phyloP scores from a whole-genome alignment of 2,113 vertebrate species.

The Stegastes partitus region DNA sequence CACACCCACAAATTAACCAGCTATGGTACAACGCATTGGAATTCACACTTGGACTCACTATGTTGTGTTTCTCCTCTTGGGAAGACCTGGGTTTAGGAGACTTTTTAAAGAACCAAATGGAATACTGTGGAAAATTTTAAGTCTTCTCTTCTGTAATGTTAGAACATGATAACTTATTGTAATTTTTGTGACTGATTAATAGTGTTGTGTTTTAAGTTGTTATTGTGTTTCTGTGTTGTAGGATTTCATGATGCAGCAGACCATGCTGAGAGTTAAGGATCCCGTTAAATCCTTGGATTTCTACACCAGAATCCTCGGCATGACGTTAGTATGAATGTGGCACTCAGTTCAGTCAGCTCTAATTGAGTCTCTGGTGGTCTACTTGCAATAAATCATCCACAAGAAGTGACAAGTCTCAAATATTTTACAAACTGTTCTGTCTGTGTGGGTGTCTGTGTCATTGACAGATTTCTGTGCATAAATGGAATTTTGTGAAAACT shows the following conservation, averaged over 20 bases:
- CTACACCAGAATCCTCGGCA: slow-evolving; percentile 97
- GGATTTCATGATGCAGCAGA: slow-evolving; percentile 98
- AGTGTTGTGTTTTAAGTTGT: not conserved
- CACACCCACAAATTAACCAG: no score
- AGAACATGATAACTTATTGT: no score
- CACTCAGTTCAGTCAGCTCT: not conserved
- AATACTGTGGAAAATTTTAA: no score
- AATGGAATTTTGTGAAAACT: not conserved
- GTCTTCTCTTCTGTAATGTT: no score
- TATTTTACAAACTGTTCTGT: no score
- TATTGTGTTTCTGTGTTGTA: slow-evolving; percentile 58
- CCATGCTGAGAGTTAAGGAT: slow-evolving; percentile 97
- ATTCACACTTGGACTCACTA: not conserved
- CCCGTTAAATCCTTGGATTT: slow-evolving; percentile 96
- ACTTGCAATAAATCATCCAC: no score
- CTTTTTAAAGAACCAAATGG: no score
- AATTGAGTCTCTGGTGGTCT: not conserved
- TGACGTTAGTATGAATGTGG: slow-evolving; percentile 91
- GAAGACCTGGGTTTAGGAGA: no score
- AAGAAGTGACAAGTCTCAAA: no score
- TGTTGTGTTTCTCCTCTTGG: no score
- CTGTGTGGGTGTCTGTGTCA: not conserved
- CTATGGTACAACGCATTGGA: not conserved
- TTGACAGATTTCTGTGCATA: not conserved
- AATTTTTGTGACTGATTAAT: no score